phyloP scores from a whole-genome alignment of 1,140 invertebrate species.

The Globodera rostochiensis region DNA sequence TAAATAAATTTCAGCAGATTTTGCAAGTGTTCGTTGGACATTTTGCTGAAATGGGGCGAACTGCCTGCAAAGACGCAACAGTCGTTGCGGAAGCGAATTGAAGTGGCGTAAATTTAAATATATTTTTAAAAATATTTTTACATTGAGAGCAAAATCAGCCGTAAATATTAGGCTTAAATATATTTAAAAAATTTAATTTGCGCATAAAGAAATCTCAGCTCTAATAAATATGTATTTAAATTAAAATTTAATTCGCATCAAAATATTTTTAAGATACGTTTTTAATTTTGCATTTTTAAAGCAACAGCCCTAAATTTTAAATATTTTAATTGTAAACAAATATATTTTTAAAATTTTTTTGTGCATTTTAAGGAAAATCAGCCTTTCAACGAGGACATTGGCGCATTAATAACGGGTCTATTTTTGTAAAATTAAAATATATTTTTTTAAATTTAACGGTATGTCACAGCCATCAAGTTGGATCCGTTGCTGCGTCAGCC shows the following conservation, averaged over 20 bases:
- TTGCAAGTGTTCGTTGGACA: slow-evolving; percentile 50
- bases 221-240: no score
- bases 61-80: slow-evolving; percentile 56
- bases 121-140: no score
- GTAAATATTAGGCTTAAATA: no score
- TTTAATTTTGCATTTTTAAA: no score
- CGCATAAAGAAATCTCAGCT: no score
- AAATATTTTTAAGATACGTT: no score
- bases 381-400: slow-evolving; percentile 41
- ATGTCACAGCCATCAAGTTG: slow-evolving; percentile 41
- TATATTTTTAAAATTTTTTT: background rate
- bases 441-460: background rate
- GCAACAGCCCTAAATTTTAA: no score
- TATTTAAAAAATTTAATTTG: no score
- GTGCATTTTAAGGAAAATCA: slow-evolving; percentile 34
- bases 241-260: no score
- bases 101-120: slow-evolving; percentile 2
- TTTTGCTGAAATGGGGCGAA: slow-evolving; percentile 50
- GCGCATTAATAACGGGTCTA: slow-evolving; percentile 26
- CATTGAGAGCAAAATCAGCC: no score
- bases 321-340: no score
- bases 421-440: background rate
- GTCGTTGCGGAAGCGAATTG: slow-evolving; percentile 25
- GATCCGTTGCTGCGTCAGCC: slow-evolving; percentile 40
- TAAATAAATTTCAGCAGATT: slow-evolving; percentile 45